Conservation (phyloP, 2,888 invertebrate genomes). For the Pseudolycoriella hygida region DNA sequence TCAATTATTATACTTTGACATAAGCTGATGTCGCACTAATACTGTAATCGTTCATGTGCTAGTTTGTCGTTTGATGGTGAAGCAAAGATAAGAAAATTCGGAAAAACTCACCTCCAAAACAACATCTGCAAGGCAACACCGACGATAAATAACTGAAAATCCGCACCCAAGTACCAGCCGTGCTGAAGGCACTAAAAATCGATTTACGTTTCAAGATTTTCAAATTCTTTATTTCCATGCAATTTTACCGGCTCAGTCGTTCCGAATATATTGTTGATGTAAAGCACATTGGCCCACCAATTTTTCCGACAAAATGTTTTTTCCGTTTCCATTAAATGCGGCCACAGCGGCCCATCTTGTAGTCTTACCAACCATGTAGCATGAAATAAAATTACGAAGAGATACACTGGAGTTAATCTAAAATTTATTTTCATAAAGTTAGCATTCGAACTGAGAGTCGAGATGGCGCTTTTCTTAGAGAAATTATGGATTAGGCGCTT, state of each 20-base stretch:
- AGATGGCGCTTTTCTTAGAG: no score
- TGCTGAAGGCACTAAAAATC: slow-evolving; percentile 10
- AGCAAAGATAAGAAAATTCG: no score
- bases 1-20: no score
- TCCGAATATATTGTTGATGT: slow-evolving; percentile 30
- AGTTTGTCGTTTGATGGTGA: no score
- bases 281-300: slow-evolving; percentile 33
- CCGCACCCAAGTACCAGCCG: slow-evolving; percentile 32
- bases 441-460: no score
- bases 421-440: no score
- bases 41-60: no score
- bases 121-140: slow-evolving; percentile 26
- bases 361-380: slow-evolving; percentile 26
- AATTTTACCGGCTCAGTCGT: slow-evolving; percentile 18
- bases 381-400: slow-evolving; percentile 25
- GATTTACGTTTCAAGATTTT: background rate
- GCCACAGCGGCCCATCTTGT: slow-evolving; percentile 30
- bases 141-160: slow-evolving; percentile 30
- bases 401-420: slow-evolving; percentile 30
- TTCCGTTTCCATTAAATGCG: slow-evolving; percentile 23
- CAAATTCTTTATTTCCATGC: background rate
- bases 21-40: no score
- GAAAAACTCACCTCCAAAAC: slow-evolving; percentile 6
- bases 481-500: background rate
- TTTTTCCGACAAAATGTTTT: slow-evolving; percentile 26